These are phyloP conservation scores for Tachina grossa DNA, from an alignment of 2,888 invertebrate species.

Conservation along the genomic window DNA sequence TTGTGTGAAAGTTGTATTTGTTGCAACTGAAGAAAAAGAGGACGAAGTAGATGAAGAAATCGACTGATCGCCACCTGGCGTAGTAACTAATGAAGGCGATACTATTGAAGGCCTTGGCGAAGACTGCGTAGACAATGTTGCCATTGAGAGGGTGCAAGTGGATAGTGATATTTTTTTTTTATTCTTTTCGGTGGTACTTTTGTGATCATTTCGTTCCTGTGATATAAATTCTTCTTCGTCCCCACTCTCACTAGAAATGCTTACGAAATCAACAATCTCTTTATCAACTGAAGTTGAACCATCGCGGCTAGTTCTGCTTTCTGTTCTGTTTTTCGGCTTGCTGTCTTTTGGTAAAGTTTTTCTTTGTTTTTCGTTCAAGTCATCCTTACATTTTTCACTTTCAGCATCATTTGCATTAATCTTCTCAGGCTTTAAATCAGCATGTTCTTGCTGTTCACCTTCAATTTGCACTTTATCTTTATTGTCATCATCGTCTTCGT, in stretches of 20 bases:
- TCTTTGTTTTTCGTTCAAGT: slow-evolving; percentile 19
- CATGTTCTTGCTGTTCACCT: slow-evolving; percentile 66
- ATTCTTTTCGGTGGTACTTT: slow-evolving; percentile 58
- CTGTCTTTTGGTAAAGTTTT: slow-evolving; percentile 13
- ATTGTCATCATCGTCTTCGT: slow-evolving; percentile 46
- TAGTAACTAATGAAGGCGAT: slow-evolving; percentile 6
- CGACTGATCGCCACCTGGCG: slow-evolving; percentile 7
- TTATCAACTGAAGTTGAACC: slow-evolving; percentile 55
- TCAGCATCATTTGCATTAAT: slow-evolving; percentile 72
- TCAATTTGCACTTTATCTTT: slow-evolving; percentile 38
- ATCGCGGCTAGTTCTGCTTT: slow-evolving; percentile 40
- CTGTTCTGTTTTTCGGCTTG: slow-evolving; percentile 17
- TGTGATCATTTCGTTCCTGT: slow-evolving; percentile 47
- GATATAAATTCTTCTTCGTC: slow-evolving; percentile 68
- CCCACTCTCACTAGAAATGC: slow-evolving; percentile 66
- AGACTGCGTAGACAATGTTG: slow-evolving; percentile 24
- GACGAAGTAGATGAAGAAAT: slow-evolving; percentile 38
- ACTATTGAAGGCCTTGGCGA: slow-evolving; percentile 23
- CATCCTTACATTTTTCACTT: slow-evolving; percentile 45
- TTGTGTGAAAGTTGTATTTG: slow-evolving; percentile 27
- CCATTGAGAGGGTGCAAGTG: not conserved
- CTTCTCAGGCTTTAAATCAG: slow-evolving; percentile 70
- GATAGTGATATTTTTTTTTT: slow-evolving; percentile 16
- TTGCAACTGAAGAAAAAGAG: slow-evolving; percentile 2
- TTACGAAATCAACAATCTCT: slow-evolving; percentile 63